Evolutionary conservation across 2,797 vertebrate genomes (phyloP).

Genomic region (Pantherophis vulpinus): DNA sequence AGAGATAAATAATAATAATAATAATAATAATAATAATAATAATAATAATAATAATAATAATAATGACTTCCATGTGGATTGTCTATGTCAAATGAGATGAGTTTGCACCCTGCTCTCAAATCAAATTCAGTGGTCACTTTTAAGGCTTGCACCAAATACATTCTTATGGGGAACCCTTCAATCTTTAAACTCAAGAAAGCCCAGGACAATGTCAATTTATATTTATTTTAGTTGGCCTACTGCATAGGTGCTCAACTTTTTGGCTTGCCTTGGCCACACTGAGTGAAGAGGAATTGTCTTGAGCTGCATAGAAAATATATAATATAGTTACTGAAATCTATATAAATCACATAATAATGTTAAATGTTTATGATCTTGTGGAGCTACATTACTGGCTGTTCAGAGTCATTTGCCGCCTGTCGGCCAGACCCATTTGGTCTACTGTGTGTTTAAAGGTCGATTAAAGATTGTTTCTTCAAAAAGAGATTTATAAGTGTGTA

Average conservation of each 20-base stretch:
- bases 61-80: not conserved
- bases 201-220: not conserved
- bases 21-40: too few species aligned
- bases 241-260: not conserved
- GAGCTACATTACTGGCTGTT: not conserved
- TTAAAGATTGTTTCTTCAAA: conserved; percentile 2
- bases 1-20: not conserved
- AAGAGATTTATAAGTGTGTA: not conserved
- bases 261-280: not conserved
- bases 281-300: not conserved
- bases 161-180: not conserved
- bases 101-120: not conserved
- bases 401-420: not conserved
- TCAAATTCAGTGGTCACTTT: accelerated
- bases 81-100: not conserved
- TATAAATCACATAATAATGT: not conserved
- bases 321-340: not conserved
- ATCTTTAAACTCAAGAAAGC: not conserved
- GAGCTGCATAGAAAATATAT: not conserved
- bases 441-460: not conserved
- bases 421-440: not conserved
- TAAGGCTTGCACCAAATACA: not conserved
- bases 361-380: not conserved
- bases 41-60: too few species aligned
- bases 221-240: not conserved